Conservation (phyloP, 2,888 invertebrate genomes). For the Laspeyria flexula region DNA sequence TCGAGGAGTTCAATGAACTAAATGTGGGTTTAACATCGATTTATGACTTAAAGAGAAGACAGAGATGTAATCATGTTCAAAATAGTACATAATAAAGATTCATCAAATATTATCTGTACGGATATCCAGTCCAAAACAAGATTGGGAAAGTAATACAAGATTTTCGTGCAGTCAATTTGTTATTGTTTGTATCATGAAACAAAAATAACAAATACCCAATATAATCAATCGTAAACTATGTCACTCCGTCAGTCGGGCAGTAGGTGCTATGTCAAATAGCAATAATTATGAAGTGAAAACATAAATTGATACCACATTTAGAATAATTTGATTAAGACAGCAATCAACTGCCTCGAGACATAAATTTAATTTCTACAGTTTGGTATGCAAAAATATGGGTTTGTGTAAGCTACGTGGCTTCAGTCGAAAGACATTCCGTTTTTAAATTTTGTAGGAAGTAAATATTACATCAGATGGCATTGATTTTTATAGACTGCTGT, state of each 20-base stretch:
- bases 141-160: too few relatives aligned
- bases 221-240: too few relatives aligned
- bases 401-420: slow-evolving; percentile 24
- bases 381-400: slow-evolving; percentile 5
- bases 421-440: slow-evolving; percentile 28
- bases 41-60: too few relatives aligned
- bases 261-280: background rate
- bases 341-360: background rate
- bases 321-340: background rate
- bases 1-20: slow-evolving; percentile 6
- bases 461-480: slow-evolving; percentile 38
- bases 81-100: too few relatives aligned
- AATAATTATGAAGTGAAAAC: background rate
- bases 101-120: too few relatives aligned
- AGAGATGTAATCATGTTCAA: too few relatives aligned
- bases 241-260: background rate
- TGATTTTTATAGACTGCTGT: slow-evolving; percentile 27
- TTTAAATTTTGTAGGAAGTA: slow-evolving; percentile 34
- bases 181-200: too few relatives aligned
- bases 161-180: too few relatives aligned
- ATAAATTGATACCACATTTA: background rate
- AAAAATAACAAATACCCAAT: too few relatives aligned
- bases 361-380: background rate
- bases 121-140: too few relatives aligned
- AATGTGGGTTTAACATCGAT: slow-evolving; percentile 1